phyloP scores from a whole-genome alignment of 2,888 invertebrate species.

The Masnerella sp. region DNA sequence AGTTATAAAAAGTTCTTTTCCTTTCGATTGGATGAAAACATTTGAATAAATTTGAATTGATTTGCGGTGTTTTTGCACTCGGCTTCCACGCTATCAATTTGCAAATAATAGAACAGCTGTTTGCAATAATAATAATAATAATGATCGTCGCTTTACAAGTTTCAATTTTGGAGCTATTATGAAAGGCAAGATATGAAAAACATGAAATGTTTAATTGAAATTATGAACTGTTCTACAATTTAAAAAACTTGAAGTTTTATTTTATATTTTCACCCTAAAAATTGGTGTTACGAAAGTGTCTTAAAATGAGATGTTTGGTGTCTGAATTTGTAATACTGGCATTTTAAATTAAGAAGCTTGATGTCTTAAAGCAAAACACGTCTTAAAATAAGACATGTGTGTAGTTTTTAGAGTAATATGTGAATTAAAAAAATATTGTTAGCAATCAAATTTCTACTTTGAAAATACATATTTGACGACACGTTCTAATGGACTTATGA shows the following conservation, averaged over 20 bases:
- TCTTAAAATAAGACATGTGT: no score
- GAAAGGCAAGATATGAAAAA: constrained; percentile 26
- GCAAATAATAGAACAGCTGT: constrained; percentile 42
- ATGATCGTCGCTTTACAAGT: constrained; percentile 45
- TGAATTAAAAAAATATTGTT: no score
- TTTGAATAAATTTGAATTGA: constrained; percentile 47
- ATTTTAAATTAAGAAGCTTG: no score
- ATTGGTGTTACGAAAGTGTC: no score
- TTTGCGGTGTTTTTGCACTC: constrained; percentile 24
- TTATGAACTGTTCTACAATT: no score
- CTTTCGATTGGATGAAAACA: neutral
- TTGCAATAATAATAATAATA: no score
- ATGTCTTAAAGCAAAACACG: no score
- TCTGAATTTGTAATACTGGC: no score
- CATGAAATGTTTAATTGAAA: constrained; percentile 39
- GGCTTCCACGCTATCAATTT: constrained; percentile 43
- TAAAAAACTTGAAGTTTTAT: no score
- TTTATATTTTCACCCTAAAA: no score
- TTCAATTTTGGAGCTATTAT: constrained; percentile 41
- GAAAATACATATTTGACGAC: neutral
- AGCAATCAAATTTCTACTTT: constrained; percentile 15
- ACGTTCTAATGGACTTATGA: constrained; percentile 8
- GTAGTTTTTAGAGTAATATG: no score
- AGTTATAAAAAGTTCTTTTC: neutral
- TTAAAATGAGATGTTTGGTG: no score